Base-by-base conservation (phyloP, 2,797 vertebrate genomes). In the Pangasius sanitwongsei region DNA sequence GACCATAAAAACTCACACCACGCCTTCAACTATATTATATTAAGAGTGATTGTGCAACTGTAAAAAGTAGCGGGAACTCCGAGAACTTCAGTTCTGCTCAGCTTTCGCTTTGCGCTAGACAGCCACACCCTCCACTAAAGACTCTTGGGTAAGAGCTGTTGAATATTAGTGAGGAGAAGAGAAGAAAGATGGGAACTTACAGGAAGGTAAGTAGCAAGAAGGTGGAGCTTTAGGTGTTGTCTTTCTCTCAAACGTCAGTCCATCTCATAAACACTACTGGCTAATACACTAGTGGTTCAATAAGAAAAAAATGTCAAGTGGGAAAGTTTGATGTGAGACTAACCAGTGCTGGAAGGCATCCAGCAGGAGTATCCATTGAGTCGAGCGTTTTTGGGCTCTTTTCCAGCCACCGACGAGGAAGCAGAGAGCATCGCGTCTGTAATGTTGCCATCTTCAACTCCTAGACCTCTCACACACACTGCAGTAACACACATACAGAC, bases 381-480 rank as follows among this genome's bases (percentile, higher is more conserved):
- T 31, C 96, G 94, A 37, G 92, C 96, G 44, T 91, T 90, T 67
- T 86, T 86, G 0, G 96, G 91, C 9, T 91, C 92, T 53, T 91
- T 93, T 0, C 3, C 5, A 0, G 91, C 87, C 0, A 16, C 48
- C 28, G 92, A 96, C 41, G 96, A 96, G n/a, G 96, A 97, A 16
- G 96, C 96, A 0, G 94, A 91, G 80, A 97, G 93, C 93, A 95
- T 94, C 1, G 86, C 48, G 91, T 96, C 92, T 1, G 96, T 90
- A 90, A 97, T 83, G 86, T 91, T 96, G 28, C 94, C 89, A 16
- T 95, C 91, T 89, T 96, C 96, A 0, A 97, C 89, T 6, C 96
- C 96, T 41, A 97, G 91, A 37, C 96, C 95, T 0, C 93, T 93
- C 74, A 97, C 91, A 93, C 96, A 97, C 92, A 96, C 96, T 97